phyloP scores from a whole-genome alignment of 2,113 vertebrate genomes.

The Oncorhynchus mykiss region DNA sequence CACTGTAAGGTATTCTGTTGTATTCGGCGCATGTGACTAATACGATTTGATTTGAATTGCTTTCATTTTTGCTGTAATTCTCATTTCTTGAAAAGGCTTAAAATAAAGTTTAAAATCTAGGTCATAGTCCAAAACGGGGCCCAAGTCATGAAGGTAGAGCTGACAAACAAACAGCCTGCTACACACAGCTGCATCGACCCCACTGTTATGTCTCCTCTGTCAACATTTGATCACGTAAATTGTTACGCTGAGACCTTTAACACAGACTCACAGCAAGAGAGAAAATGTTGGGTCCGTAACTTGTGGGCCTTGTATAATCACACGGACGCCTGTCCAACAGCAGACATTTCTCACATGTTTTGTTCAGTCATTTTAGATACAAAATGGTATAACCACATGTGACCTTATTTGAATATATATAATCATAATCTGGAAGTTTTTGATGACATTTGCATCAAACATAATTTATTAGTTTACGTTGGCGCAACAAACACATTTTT shows the following conservation, averaged over 20 bases:
- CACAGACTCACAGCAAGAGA: background rate
- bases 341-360: background rate
- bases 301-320: background rate
- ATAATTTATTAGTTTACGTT: too few relatives aligned
- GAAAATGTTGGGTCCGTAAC: background rate
- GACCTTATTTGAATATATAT: background rate
- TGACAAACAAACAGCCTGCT: slow-evolving; percentile 2
- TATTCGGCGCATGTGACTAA: too few relatives aligned
- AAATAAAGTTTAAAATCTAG: too few relatives aligned
- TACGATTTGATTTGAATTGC: too few relatives aligned
- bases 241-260: background rate
- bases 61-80: too few relatives aligned
- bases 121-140: too few relatives aligned
- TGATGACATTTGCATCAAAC: too few relatives aligned
- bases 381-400: background rate
- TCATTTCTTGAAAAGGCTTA: too few relatives aligned
- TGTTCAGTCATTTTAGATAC: background rate
- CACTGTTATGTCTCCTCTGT: background rate
- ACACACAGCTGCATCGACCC: background rate
- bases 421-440: too few relatives aligned
- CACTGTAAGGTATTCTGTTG: too few relatives aligned
- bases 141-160: too few relatives aligned
- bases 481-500: too few relatives aligned
- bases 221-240: slow-evolving; percentile 17
- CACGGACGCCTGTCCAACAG: background rate